These are phyloP conservation scores for Eonycteris spelaea DNA, from an alignment of 2,113 vertebrate genomes.

Conservation along the genomic window DNA sequence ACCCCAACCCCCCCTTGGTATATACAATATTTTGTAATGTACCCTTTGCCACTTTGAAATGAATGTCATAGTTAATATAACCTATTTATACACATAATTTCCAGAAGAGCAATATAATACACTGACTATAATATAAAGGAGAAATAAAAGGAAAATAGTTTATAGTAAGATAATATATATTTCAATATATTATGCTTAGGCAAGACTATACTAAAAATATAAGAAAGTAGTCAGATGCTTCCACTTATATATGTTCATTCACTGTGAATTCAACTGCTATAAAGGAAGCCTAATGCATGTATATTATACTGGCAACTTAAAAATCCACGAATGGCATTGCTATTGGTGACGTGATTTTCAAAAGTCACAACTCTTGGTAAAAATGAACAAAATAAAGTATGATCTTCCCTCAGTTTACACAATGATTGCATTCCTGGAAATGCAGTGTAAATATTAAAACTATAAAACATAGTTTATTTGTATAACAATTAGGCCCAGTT, in stretches of 20 bases:
- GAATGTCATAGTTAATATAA: conserved; percentile 42
- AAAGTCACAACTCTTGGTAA: conserved; percentile 36
- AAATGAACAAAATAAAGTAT: conserved; percentile 39
- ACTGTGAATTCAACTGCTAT: background rate
- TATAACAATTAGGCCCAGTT: conserved; percentile 16
- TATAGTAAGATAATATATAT: conserved; percentile 13
- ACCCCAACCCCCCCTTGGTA: background rate
- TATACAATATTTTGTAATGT: background rate
- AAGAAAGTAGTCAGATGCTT: background rate
- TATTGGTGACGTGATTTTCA: background rate
- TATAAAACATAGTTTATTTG: conserved; percentile 32
- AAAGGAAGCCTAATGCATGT: conserved; percentile 11
- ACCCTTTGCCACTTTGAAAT: conserved; percentile 3
- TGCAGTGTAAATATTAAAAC: conserved; percentile 23
- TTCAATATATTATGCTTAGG: conserved; percentile 17
- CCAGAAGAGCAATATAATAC: background rate
- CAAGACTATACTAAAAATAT: conserved; percentile 25
- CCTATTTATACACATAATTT: background rate
- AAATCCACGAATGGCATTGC: background rate
- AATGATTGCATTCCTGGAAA: conserved; percentile 39
- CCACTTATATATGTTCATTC: background rate
- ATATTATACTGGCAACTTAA: background rate
- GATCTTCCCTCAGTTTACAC: background rate
- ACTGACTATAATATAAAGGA: conserved; percentile 5
- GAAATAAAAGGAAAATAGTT: conserved; percentile 39